Evolutionary conservation across 2,797 vertebrate genomes (phyloP), one percentile per base, ranked within the genome.

Genomic region (Heliangelus exortis): DNA sequence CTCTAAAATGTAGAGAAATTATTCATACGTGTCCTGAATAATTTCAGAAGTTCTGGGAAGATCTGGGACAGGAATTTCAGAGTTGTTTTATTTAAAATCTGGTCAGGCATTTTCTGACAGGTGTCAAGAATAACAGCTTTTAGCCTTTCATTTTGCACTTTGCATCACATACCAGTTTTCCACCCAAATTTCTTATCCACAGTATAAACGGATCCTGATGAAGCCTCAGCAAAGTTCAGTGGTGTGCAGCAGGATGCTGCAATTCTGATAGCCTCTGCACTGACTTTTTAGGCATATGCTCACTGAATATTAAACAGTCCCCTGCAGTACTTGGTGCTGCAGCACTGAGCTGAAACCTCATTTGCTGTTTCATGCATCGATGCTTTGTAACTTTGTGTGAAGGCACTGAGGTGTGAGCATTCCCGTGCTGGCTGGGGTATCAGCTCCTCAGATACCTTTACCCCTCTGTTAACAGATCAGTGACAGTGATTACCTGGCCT

Each of bases 221-320:
- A 92, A 91, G 39, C 72, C 74, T 41, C 72, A 94, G 41, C 36
- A 43, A 34, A 67, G 28, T 59, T 90, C 61, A 69, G 1, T 53
- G 69, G 68, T 33, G 19, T 3, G 3, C 54, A 73, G 33, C 61
- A 84, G 22, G 25, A 65, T 73, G 50, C 86, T 62, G 55, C 69
- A 83, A 77, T 79, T 85, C 54, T 77, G 59, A 31, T 19, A 67
- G 41, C 2, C 1, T 62, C 50, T 84, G 75, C 75, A 72, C 20
- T 89, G 85, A 89, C 86, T 87, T 89, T 82, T 84, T 68, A 72
- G 81, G 67, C 67, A 21, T 72, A 82, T 68, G 41, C 31, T 74
- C 53, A 23, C 15, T 62, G 78, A 93, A 88, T 74, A 31, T 69
- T 80, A 85, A 91, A 61, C 67, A 66, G 31, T 69, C 36, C 63